A percentile compares a stretch with the other conserved stretches of the same genome.
Evolutionary conservation across 2,797 vertebrate species (phyloP).

Genomic region (Platalea minor): DNA sequence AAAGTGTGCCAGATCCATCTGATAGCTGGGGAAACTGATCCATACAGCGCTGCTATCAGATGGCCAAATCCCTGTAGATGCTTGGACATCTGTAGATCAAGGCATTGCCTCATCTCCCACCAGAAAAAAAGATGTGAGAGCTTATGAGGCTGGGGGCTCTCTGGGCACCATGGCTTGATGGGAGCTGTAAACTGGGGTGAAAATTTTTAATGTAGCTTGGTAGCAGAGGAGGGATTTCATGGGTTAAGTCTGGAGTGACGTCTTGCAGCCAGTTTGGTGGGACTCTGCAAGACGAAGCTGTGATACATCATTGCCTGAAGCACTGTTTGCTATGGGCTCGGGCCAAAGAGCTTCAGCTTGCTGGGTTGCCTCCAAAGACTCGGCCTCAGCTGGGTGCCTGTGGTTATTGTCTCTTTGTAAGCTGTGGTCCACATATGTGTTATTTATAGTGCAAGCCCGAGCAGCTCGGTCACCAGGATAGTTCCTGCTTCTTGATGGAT

Average conservation of each 20-base stretch:
- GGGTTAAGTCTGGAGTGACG: not conserved
- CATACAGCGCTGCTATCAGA: not conserved
- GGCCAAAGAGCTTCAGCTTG: slow-evolving; percentile 6
- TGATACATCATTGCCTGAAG: not conserved
- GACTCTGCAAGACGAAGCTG: not conserved
- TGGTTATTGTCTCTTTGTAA: not conserved
- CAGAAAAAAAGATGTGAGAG: not conserved
- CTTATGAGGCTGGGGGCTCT: not conserved
- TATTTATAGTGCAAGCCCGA: slow-evolving; percentile 25
- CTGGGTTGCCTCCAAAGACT: not conserved
- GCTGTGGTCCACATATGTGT: not conserved
- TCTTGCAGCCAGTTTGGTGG: not conserved
- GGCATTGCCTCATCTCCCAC: not conserved
- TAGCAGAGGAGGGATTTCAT: not conserved
- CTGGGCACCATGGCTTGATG: not conserved
- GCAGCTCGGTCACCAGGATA: not conserved
- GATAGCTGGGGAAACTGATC: not conserved
- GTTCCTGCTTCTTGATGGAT: slow-evolving; percentile 11
- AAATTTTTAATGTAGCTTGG: not conserved
- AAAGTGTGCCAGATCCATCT: not conserved
- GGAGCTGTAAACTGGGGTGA: not conserved
- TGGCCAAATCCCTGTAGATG: not conserved
- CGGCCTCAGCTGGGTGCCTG: not conserved
- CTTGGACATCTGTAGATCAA: not conserved
- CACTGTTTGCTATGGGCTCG: not conserved